phyloP scores from a whole-genome alignment of 2,113 vertebrate species.

The Saimiri boliviensis region DNA sequence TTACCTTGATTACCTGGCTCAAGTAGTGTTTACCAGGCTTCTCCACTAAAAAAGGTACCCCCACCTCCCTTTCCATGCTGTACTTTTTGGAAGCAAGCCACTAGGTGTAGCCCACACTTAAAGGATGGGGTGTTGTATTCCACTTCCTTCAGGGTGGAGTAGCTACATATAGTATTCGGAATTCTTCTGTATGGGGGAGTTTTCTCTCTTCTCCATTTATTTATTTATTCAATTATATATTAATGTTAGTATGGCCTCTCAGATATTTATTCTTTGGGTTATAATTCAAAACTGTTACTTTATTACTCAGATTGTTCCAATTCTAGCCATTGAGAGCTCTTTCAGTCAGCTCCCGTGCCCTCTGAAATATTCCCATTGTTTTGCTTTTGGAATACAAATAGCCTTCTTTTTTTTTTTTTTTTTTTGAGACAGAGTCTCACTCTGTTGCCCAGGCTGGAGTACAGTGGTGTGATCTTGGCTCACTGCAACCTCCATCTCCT shows the following conservation, averaged over 20 bases:
- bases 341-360: not conserved
- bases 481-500: too few relatives aligned
- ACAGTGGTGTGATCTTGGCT: too few relatives aligned
- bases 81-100: not conserved
- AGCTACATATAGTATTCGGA: not conserved
- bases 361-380: not conserved
- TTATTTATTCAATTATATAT: not conserved
- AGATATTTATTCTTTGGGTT: not conserved
- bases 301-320: not conserved
- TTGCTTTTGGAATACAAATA: not conserved
- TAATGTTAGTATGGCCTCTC: not conserved
- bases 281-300: not conserved
- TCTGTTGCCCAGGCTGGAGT: too few relatives aligned
- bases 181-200: not conserved
- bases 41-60: not conserved
- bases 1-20: not conserved
- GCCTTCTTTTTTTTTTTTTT: not conserved
- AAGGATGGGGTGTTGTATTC: not conserved
- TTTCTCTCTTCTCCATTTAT: not conserved
- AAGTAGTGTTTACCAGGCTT: not conserved
- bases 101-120: not conserved
- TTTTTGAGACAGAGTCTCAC: too few relatives aligned
- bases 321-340: not conserved
- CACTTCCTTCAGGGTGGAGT: not conserved
- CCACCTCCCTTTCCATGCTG: not conserved